phyloP scores from a whole-genome alignment of 2,113 vertebrate species.

The Urocitellus parryii region DNA sequence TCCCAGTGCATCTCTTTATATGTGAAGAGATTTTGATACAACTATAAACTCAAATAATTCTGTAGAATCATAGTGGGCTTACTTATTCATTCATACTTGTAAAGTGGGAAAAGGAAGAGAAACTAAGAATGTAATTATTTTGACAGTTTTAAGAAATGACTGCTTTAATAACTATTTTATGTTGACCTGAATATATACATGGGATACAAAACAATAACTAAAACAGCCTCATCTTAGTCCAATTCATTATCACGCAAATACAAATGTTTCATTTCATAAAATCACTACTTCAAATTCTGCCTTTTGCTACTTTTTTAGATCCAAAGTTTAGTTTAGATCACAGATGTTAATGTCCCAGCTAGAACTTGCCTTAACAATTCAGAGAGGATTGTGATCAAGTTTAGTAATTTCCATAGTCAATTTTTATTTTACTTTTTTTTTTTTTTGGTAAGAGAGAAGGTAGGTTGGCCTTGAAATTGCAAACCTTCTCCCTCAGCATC shows the following conservation, averaged over 20 bases:
- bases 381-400: background rate
- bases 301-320: slow-evolving; percentile 4
- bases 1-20: slow-evolving; percentile 36
- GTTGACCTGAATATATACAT: background rate
- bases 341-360: slow-evolving; percentile 10
- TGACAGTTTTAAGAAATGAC: background rate
- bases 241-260: background rate
- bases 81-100: slow-evolving; percentile 38
- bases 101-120: slow-evolving; percentile 44
- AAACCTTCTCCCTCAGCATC: background rate
- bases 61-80: background rate
- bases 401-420: background rate
- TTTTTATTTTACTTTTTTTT: background rate
- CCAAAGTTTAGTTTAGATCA: background rate
- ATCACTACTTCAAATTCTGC: background rate
- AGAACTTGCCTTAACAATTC: slow-evolving; percentile 37
- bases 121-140: slow-evolving; percentile 21
- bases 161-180: background rate
- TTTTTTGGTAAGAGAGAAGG: background rate
- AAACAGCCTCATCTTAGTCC: background rate
- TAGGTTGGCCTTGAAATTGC: background rate
- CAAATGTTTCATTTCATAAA: slow-evolving; percentile 55
- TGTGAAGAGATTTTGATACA: slow-evolving; percentile 28
- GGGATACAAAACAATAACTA: background rate
- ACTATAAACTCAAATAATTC: slow-evolving; percentile 25